These are phyloP conservation scores for Chascanopsetta lugubris DNA, from an alignment of 2,113 vertebrate species.

Conservation along the genomic window DNA sequence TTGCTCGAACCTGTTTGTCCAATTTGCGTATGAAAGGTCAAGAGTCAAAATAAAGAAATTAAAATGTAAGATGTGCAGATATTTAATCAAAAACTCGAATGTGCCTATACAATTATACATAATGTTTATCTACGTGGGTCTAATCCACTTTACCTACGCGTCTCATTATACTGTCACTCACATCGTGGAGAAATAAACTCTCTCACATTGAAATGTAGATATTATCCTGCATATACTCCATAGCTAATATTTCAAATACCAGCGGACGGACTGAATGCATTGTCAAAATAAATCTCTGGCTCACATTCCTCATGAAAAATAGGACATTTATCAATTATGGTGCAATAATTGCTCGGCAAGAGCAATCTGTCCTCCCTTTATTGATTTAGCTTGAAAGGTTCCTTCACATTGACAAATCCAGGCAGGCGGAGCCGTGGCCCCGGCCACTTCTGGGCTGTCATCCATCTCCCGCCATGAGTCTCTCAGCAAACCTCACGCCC, in stretches of 20 bases:
- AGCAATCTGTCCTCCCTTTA: constrained; percentile 59
- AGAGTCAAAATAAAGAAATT: background rate
- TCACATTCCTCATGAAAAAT: constrained; percentile 60
- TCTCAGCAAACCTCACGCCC: constrained; percentile 54
- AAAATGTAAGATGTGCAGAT: background rate
- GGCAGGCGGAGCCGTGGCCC: constrained; percentile 47
- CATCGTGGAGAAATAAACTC: background rate
- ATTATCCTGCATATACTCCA: background rate
- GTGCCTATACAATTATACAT: background rate
- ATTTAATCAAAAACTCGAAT: constrained; percentile 1
- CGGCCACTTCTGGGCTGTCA: constrained; percentile 50
- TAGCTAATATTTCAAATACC: constrained; percentile 39
- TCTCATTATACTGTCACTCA: no score
- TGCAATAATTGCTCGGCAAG: constrained; percentile 56
- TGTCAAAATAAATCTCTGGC: constrained; percentile 35
- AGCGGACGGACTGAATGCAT: constrained; percentile 29
- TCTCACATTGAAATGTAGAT: background rate
- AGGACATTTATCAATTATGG: constrained; percentile 61
- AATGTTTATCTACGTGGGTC: background rate
- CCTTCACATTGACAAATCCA: constrained; percentile 68
- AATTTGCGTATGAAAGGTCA: background rate
- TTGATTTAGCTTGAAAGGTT: constrained; percentile 68
- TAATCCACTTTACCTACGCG: background rate
- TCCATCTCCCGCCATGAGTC: constrained; percentile 55
- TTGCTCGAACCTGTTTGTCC: no score